Evolutionary conservation across 2,113 vertebrate species (phyloP).

Genomic region (Stigmatopora nigra): DNA sequence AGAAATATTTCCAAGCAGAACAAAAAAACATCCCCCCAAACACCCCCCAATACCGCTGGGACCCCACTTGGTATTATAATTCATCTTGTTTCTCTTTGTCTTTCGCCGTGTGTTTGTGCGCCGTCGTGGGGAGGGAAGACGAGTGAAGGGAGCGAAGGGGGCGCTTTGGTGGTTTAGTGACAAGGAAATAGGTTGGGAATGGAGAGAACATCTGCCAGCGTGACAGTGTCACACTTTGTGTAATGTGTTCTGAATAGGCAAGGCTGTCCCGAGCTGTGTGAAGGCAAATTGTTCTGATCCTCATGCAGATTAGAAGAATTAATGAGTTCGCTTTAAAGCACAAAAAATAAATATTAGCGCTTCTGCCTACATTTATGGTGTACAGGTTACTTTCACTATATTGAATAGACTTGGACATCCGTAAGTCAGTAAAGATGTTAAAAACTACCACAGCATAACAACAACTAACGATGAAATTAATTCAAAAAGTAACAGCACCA

Average conservation of each 20-base stretch:
- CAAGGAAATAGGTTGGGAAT: constrained; percentile 66
- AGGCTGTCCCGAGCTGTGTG: constrained; percentile 55
- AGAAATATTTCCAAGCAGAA: constrained; percentile 69
- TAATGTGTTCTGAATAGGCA: constrained; percentile 66
- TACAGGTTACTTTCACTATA: neutral
- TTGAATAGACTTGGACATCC: neutral
- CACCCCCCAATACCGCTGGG: constrained; percentile 59
- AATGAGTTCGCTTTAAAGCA: constrained; percentile 18
- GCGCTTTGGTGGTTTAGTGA: constrained; percentile 57
- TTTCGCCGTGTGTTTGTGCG: constrained; percentile 53
- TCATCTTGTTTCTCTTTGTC: constrained; percentile 72
- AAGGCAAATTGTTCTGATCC: constrained; percentile 53
- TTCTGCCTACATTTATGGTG: neutral
- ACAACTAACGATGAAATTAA: neutral
- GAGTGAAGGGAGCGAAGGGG: constrained; percentile 46
- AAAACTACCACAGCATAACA: neutral
- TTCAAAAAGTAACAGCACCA: neutral
- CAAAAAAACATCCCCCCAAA: constrained; percentile 52
- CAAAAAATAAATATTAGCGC: neutral
- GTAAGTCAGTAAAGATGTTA: neutral
- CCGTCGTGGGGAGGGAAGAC: constrained; percentile 46
- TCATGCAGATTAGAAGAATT: constrained; percentile 61
- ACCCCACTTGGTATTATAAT: constrained; percentile 62
- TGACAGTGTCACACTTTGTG: constrained; percentile 64
- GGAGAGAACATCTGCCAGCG: constrained; percentile 66